Evolutionary conservation across 2,113 vertebrate species (phyloP).

Genomic region (Lichenostomus cassidix): DNA sequence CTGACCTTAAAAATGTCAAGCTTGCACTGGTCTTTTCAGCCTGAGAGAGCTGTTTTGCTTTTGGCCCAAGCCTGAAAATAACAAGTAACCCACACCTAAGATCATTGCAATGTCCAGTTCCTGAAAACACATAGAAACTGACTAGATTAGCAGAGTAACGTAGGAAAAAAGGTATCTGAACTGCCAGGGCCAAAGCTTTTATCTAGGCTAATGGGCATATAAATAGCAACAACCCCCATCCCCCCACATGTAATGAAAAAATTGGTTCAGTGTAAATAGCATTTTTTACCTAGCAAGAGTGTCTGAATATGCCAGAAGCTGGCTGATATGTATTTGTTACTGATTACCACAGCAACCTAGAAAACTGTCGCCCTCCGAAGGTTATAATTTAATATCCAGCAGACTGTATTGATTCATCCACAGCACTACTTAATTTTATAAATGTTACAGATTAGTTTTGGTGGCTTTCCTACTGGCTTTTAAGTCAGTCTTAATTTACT

Average conservation of each 20-base stretch:
- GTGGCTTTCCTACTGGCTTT: background rate
- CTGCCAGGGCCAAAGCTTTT: background rate
- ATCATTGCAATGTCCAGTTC: background rate
- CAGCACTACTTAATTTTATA: rapidly evolving
- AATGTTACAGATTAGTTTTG: background rate
- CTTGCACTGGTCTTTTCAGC: background rate
- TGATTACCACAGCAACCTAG: background rate
- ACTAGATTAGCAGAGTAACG: background rate
- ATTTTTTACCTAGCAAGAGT: background rate
- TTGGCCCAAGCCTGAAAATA: background rate
- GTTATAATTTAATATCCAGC: background rate
- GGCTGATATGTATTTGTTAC: background rate
- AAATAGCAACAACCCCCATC: background rate
- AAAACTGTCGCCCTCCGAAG: background rate
- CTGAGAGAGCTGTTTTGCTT: background rate
- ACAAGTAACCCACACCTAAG: background rate
- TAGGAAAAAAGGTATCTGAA: background rate
- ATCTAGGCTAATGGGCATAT: background rate
- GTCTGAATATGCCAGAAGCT: background rate
- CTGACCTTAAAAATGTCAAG: slow-evolving; percentile 8
- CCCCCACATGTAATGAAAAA: background rate
- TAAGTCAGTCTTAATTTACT: background rate
- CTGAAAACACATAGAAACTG: background rate
- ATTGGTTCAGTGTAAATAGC: background rate
- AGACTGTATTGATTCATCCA: background rate